Evolutionary conservation across 2,113 vertebrate species (phyloP), one percentile per base, ranked within the genome.

Genomic region (Solea senegalensis): DNA sequence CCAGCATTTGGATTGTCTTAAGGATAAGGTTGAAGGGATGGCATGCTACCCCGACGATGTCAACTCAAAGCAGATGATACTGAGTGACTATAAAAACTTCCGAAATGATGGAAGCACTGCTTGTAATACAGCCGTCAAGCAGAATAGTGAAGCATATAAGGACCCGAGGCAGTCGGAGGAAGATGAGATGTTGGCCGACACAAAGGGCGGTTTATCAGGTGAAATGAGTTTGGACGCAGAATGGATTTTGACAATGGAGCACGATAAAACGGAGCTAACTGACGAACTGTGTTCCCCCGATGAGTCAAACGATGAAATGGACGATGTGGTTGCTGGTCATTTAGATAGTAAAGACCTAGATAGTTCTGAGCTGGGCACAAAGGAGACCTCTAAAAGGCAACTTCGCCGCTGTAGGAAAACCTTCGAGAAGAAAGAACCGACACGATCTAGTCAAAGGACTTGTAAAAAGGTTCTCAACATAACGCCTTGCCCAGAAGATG

Each of bases 401-500:
- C 55, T 7, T 21, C 28, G 14, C 3, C 41, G 14, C 3, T 13
- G 15, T 6, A 65, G 60, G 34, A 89, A 65, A 78, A 13, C 21
- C 12, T 0, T 14, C 15, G 73, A 83, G 53, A 79, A 9, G 9
- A 73, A 26, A 53, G 48, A 64, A 54, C 83, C 88, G 6, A 83
- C 73, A 2, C 62, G 80, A 62, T 69, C 81, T 39, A 90, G 86
- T 77, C 71, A 44, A 48, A 77, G 86, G 52, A 82, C 65, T 7
- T 52, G 72, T 39, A 88, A 82, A 49, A 90, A 84, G 74, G 67
- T 89, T 12, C 1, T 74, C 50, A 43, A 69, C 39, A 61, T 13
- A 16, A 46, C 48, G 51, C 53, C 77, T 5, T 44, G 8, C 9
- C 21, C 8, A 9, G n/a, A 7, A 0, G 34, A 64, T 1, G 58